These are phyloP conservation scores for Glandiceps talaboti DNA, from an alignment of 53 echinoderm and acorn worm species.

Conservation along the genomic window DNA sequence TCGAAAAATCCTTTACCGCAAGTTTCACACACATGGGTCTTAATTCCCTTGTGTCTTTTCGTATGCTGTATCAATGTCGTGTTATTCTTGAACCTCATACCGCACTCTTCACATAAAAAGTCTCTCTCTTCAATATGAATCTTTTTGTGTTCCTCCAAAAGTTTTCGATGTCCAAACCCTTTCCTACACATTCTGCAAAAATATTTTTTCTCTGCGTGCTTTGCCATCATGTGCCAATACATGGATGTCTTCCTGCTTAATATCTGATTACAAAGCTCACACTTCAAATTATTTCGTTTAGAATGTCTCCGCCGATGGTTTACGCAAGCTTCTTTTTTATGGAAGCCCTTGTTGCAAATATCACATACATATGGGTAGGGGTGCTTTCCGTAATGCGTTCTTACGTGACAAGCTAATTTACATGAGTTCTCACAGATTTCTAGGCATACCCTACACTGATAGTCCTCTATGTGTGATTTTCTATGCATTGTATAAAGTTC, in stretches of 20 bases:
- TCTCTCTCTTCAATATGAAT: not conserved
- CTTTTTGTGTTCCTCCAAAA: not conserved
- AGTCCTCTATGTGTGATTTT: no score
- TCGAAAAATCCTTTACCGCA: not conserved
- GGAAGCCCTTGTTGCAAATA: not conserved
- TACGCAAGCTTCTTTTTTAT: no score
- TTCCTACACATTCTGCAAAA: not conserved
- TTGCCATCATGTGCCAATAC: not conserved
- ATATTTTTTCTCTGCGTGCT: not conserved
- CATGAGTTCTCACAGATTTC: not conserved
- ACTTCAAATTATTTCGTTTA: no score
- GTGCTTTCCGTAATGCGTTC: not conserved
- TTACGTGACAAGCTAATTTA: not conserved
- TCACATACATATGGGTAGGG: not conserved
- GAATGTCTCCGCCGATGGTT: not conserved
- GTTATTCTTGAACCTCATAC: not conserved
- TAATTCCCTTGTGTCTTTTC: not conserved
- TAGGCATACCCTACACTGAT: not conserved
- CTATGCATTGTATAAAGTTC: not conserved
- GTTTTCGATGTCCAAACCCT: no score
- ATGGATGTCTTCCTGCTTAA: not conserved
- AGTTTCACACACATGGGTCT: not conserved
- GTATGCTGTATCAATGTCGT: not conserved
- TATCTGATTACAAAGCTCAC: not conserved
- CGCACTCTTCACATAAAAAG: not conserved